A percentile compares a stretch with the other conserved stretches of the same genome.
These are phyloP conservation scores for Sycophila sp. DNA, from an alignment of 1,140 invertebrate genomes.

Conservation along the genomic window DNA sequence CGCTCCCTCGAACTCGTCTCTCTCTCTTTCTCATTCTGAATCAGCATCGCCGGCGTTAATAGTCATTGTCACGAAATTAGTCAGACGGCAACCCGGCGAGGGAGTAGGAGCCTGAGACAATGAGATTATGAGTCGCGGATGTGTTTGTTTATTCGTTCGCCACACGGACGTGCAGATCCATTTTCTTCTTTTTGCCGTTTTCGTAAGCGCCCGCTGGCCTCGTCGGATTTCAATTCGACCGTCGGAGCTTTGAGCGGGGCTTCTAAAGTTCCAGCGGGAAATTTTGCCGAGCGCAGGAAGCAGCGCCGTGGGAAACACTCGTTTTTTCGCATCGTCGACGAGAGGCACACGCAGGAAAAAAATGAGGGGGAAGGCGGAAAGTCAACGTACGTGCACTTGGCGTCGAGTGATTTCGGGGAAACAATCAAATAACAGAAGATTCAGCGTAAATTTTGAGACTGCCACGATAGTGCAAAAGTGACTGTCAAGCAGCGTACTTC, in stretches of 20 bases:
- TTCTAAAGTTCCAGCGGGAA: too few species aligned
- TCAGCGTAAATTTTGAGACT: conserved; percentile 5
- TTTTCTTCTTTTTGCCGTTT: background rate
- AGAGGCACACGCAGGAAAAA: too few species aligned
- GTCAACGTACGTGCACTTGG: background rate
- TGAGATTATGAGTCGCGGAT: conserved; percentile 9
- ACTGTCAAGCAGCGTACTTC: background rate
- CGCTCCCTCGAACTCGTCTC: conserved; percentile 23
- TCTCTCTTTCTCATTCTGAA: conserved; percentile 2
- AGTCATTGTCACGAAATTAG: conserved; percentile 27
- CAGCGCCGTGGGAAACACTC: too few species aligned
- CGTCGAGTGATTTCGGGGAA: conserved; percentile 12
- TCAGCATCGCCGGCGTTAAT: conserved; percentile 28
- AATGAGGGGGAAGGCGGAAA: background rate
- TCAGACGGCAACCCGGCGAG: background rate
- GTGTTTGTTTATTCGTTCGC: conserved; percentile 8
- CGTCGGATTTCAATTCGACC: background rate
- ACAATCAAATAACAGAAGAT: background rate
- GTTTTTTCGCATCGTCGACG: too few species aligned
- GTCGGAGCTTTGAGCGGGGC: background rate
- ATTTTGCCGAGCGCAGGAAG: too few species aligned
- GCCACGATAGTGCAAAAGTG: background rate
- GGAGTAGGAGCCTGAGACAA: background rate
- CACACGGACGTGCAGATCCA: background rate
- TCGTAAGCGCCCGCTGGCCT: background rate